Percentiles rank a stretch among this genome's conserved stretches.
Conservation (phyloP, 2,113 vertebrate genomes). For the Guaruba guarouba region DNA sequence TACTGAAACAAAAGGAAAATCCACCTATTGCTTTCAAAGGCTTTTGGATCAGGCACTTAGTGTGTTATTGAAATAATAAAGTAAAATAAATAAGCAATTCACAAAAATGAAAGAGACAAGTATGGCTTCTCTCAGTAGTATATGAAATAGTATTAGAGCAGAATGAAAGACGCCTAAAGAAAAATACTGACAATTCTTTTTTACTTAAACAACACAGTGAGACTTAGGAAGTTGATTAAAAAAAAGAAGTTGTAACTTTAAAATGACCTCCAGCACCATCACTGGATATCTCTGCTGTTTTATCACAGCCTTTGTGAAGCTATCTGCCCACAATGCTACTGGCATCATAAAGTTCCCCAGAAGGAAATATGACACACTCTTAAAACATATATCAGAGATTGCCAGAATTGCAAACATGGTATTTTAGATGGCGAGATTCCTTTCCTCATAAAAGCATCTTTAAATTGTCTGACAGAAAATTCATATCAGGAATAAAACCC, state of each 20-base stretch:
- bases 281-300: neutral
- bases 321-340: neutral
- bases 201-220: neutral
- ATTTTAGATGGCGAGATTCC: constrained; percentile 29
- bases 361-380: constrained; percentile 56
- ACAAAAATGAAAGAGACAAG: neutral
- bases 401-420: constrained; percentile 53
- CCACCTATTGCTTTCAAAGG: neutral
- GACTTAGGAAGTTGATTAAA: neutral
- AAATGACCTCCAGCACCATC: constrained; percentile 48
- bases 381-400: constrained; percentile 62
- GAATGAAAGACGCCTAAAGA: neutral
- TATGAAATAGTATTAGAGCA: neutral
- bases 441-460: constrained; percentile 47
- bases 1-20: neutral
- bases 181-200: neutral
- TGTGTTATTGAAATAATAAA: neutral
- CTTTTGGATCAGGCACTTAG: neutral
- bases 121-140: neutral
- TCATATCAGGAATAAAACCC: constrained; percentile 52
- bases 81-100: neutral
- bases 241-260: constrained; percentile 23
- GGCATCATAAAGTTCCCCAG: constrained; percentile 19
- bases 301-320: neutral
- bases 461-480: constrained; percentile 53